phyloP scores from a whole-genome alignment of 2,797 vertebrate genomes.

The Anguilla pacifica region DNA sequence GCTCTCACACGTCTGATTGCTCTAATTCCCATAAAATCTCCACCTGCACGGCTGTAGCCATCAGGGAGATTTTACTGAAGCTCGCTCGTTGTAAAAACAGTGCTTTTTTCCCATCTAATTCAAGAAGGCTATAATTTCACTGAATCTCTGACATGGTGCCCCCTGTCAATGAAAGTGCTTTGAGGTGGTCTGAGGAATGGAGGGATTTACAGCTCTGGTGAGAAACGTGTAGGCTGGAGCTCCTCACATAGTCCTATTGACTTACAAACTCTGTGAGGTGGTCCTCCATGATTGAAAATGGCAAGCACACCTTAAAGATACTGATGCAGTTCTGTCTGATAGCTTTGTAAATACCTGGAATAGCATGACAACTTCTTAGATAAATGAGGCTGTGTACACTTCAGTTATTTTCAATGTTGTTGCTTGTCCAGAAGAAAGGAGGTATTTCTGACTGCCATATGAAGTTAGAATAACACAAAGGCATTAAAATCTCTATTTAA shows the following conservation, averaged over 20 bases:
- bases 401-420: constrained; percentile 40
- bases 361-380: constrained; percentile 14
- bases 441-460: constrained; percentile 66
- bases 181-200: background rate
- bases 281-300: background rate
- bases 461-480: background rate
- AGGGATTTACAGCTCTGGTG: background rate
- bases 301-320: background rate
- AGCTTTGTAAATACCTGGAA: background rate
- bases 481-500: background rate
- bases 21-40: constrained; percentile 52
- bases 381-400: background rate
- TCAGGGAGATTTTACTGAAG: constrained; percentile 26
- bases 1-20: constrained; percentile 28
- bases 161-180: constrained; percentile 22
- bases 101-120: constrained; percentile 7
- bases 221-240: background rate
- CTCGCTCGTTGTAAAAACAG: constrained; percentile 26
- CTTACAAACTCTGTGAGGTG: background rate
- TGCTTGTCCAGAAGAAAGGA: constrained; percentile 53
- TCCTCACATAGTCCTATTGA: background rate
- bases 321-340: background rate
- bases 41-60: constrained; percentile 46
- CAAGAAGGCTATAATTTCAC: constrained; percentile 37
- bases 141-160: constrained; percentile 34